Conservation (phyloP, 2,888 invertebrate species). For the Nebria salina region DNA sequence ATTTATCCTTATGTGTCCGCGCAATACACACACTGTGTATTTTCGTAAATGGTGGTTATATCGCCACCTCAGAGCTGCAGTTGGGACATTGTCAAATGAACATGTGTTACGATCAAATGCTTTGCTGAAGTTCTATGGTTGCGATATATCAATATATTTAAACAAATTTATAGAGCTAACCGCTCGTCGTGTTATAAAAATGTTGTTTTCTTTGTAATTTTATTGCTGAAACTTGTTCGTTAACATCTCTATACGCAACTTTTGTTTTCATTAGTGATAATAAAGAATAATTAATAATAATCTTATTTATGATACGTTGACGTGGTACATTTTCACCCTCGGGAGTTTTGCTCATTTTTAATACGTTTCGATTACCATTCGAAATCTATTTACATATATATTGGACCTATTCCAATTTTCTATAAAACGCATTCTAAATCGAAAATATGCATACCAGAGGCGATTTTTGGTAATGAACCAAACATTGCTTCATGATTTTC, state of each 20-base stretch:
- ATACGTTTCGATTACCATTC: neutral
- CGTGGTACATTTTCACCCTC: neutral
- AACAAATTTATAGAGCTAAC: slow-evolving; percentile 22
- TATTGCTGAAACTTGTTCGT: slow-evolving; percentile 40
- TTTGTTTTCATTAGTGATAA: slow-evolving; percentile 27
- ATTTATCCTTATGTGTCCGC: neutral
- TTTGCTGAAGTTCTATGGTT: neutral
- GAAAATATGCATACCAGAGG: neutral
- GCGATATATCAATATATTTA: neutral
- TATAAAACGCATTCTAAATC: neutral
- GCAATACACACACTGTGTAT: neutral
- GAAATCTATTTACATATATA: neutral
- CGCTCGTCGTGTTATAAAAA: slow-evolving; percentile 43
- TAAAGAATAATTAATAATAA: neutral
- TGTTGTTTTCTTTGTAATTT: slow-evolving; percentile 44
- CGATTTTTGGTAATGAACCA: no score
- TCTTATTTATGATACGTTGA: neutral
- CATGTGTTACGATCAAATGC: neutral
- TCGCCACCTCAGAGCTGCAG: neutral
- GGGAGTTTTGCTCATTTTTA: neutral
- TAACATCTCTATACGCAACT: slow-evolving; percentile 36
- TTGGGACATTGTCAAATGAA: neutral
- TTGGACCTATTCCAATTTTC: neutral
- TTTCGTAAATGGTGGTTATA: neutral
- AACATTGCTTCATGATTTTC: no score